Base-by-base conservation (phyloP, 2,888 invertebrate species). In the Prosopocoilus inquinatus region DNA sequence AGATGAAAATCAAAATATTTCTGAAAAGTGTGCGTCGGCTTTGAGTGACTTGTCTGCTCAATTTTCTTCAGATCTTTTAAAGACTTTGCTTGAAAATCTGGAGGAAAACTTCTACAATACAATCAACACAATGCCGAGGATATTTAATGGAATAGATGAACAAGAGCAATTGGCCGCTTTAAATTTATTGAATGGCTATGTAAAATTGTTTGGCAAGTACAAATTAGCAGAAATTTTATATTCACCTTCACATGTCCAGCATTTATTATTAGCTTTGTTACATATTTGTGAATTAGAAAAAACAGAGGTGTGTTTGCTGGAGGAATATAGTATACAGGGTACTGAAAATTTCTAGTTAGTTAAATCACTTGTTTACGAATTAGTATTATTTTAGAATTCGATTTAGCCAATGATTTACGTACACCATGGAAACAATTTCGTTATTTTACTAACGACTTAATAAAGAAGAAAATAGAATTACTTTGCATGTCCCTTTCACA, bases 111-210 rank as follows among this genome's bases (percentile, higher is more conserved):
- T 84, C 72, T 81, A 83, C 63, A 73, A 72, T 55, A 78, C 81
- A 12, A 72, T 90, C 0, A 82, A 78, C 9, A 80, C 80, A 61
- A 69, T 90, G 64, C 90, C 91, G 0, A 79, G 87, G 59, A 80
- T 88, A 58, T 80, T 89, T 64, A 85, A 85, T 66, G 82, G 83
- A 68, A 76, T 84, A 56, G 89, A 88, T 65, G 81, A 84, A 20
- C 70, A 67, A 1, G 81, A 85, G 62, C 89, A 90, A 70, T 70
- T 85, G 16, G 76, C 82, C 0, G 81, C 82, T 3, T 72, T 91
- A 45, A 82, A 85, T 66, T 81, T 87, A 47, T 64, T 91, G 0
- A 81, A 84, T 59, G 90, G 90, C 2, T 89, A 90, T 72, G 68
- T 90, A 9, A 74, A 78, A 49, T 74, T 86, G 49, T 74, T 91